Evolutionary conservation across 1,140 invertebrate species (phyloP), one percentile per base, ranked within the genome.

Genomic region (Akabosia matsudoensis): DNA sequence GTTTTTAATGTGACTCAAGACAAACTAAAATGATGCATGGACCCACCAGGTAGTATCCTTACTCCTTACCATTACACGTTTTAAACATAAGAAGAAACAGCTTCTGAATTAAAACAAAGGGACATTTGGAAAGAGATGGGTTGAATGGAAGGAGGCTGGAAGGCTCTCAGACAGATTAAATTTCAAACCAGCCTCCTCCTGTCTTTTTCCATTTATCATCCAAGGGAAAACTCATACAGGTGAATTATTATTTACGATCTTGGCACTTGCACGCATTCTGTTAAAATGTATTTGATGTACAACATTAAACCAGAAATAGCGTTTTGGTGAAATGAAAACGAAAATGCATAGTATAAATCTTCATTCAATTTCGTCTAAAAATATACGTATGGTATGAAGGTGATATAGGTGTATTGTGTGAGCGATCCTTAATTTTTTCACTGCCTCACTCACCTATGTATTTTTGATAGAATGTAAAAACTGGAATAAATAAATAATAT

Each of bases 221-320:
- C n/a, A n/a, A n/a, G n/a, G n/a, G 10, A 31, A 31, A 61, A 61
- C 54, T n/a, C n/a, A n/a, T n/a, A 30, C 61, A 67, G 61, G 61
- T 67, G 61, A 67, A 67, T 67, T 67, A 67, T 67, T 67, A 67
- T 67, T 67, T 67, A 67, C 61, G 61, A 31, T 28, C 30, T 61
- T 61, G 54, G 24, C 24, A 61, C 24, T 16, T 61, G 54, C 54
- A 61, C n/a, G n/a, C 54, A 61, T 61, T 13, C 45, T 51, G 45
- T 51, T 10, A n/a, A n/a, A n/a, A 51, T n/a, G 24, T 24, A n/a
- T 24, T 14, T 13, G 54, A 7, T 24, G 54, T 16, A 4, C 4
- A 4, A 22, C 13, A 14, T 22, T 4, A 22, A 61, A 61, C 13
- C 24, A n/a, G 54, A 61, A 61, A 61, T 13, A 61, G 24, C 4